These are phyloP conservation scores for Xiphophorus birchmanni DNA, from an alignment of 2,797 vertebrate species.

Conservation along the genomic window DNA sequence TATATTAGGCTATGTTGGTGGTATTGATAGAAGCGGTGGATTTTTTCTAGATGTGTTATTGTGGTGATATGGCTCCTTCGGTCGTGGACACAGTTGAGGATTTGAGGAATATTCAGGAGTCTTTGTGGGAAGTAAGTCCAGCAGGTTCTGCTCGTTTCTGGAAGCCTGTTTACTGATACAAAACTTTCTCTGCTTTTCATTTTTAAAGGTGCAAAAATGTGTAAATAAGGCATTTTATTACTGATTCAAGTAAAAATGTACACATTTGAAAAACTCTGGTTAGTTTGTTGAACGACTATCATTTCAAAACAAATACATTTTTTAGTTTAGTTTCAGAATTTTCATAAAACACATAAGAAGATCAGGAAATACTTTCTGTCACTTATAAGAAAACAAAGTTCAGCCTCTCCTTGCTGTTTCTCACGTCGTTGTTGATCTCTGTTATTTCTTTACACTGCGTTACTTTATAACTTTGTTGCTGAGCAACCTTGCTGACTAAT, in stretches of 20 bases:
- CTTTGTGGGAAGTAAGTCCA: slow-evolving; percentile 82
- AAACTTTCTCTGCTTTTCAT: slow-evolving; percentile 16
- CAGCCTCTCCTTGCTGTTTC: neutral
- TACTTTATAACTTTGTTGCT: slow-evolving; percentile 56
- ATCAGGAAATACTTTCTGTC: neutral
- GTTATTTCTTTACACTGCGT: slow-evolving; percentile 18
- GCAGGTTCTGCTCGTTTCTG: slow-evolving; percentile 38
- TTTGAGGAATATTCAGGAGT: slow-evolving; percentile 74
- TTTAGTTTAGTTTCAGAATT: neutral
- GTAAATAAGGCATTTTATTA: neutral
- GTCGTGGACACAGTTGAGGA: slow-evolving; percentile 78
- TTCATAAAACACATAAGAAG: neutral
- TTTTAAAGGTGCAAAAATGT: slow-evolving; percentile 1
- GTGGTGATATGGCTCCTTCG: slow-evolving; percentile 64
- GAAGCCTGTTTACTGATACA: slow-evolving; percentile 22
- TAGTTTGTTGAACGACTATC: neutral
- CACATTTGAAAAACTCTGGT: neutral
- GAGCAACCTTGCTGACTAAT: slow-evolving; percentile 67
- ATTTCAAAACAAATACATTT: neutral
- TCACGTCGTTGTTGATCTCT: slow-evolving; percentile 15
- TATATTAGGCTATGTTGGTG: slow-evolving; percentile 7
- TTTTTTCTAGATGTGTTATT: slow-evolving; percentile 41
- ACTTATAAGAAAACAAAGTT: neutral
- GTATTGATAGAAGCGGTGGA: slow-evolving; percentile 28
- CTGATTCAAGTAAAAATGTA: slow-evolving; percentile 1